Evolutionary conservation across 2,888 invertebrate genomes (phyloP).

Genomic region (Xylota sylvarum): DNA sequence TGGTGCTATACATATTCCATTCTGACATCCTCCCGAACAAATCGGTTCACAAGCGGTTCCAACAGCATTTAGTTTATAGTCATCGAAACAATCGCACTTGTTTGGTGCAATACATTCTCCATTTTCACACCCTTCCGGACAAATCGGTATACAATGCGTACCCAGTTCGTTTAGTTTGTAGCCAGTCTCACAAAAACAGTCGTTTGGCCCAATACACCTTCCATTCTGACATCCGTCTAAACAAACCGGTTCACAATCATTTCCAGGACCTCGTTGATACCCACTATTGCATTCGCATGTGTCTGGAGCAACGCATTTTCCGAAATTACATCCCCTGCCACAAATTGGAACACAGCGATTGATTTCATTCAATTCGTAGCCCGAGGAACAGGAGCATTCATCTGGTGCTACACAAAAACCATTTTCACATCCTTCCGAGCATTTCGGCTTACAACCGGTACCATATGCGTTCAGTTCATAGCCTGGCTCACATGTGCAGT

Average conservation of each 20-base stretch:
- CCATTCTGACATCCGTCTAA: constrained; percentile 78
- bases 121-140: constrained; percentile 65
- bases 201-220: constrained; percentile 82
- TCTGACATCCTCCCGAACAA: neutral
- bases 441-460: constrained; percentile 65
- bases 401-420: no score
- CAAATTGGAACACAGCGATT: constrained; percentile 59
- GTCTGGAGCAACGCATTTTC: neutral
- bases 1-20: constrained; percentile 81
- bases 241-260: constrained; percentile 49
- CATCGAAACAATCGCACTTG: constrained; percentile 82
- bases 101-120: constrained; percentile 83
- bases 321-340: constrained; percentile 58
- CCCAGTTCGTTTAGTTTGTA: constrained; percentile 53
- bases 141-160: constrained; percentile 66
- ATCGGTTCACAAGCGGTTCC: neutral
- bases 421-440: constrained; percentile 65
- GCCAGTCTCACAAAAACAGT: constrained; percentile 83
- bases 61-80: constrained; percentile 58
- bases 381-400: no score
- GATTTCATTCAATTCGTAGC: no score
- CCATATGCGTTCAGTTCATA: constrained; percentile 54
- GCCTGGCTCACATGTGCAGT: constrained; percentile 83
- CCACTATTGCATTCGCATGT: neutral
- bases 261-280: constrained; percentile 1